A percentile compares a stretch with the other conserved stretches of the same genome.
phyloP scores from a whole-genome alignment of 2,797 vertebrate genomes.

The Etheostoma nigrum region DNA sequence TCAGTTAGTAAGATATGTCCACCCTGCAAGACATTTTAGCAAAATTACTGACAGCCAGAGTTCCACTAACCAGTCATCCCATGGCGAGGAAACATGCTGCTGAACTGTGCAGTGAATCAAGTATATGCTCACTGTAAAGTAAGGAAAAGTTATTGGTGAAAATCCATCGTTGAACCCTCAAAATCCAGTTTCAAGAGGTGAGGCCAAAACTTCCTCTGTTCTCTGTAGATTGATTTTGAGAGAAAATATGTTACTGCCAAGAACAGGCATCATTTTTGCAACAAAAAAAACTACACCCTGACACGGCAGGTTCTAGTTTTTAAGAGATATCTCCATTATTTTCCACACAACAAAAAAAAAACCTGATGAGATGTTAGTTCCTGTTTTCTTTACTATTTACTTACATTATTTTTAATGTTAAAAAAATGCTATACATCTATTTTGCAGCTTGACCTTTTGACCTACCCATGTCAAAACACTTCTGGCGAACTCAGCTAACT shows the following conservation, averaged over 20 bases:
- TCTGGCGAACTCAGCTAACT: too few species aligned
- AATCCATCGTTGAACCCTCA: conserved; percentile 33
- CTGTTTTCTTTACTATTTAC: conserved; percentile 2
- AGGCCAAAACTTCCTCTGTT: not conserved
- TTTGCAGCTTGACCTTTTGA: too few species aligned
- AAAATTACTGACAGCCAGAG: conserved; percentile 14
- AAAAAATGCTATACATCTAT: too few species aligned
- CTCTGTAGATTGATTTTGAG: conserved; percentile 46
- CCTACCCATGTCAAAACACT: too few species aligned
- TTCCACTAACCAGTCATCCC: conserved; percentile 44
- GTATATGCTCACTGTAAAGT: conserved; percentile 4
- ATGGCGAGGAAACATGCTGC: conserved; percentile 47
- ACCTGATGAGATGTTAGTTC: not conserved
- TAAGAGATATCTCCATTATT: not conserved
- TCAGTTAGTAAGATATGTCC: conserved; percentile 46
- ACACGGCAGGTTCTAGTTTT: not conserved
- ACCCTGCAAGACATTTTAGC: conserved; percentile 26
- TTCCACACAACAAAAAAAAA: not conserved
- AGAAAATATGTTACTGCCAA: conserved; percentile 26
- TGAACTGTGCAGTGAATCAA: not conserved
- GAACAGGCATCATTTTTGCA: not conserved
- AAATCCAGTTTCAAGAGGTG: conserved; percentile 38
- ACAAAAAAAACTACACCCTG: conserved; percentile 15
- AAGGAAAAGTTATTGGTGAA: conserved; percentile 16
- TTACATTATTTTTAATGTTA: too few species aligned